Base-by-base conservation (phyloP, 2,888 invertebrate genomes). In the Pelosia muscerda region DNA sequence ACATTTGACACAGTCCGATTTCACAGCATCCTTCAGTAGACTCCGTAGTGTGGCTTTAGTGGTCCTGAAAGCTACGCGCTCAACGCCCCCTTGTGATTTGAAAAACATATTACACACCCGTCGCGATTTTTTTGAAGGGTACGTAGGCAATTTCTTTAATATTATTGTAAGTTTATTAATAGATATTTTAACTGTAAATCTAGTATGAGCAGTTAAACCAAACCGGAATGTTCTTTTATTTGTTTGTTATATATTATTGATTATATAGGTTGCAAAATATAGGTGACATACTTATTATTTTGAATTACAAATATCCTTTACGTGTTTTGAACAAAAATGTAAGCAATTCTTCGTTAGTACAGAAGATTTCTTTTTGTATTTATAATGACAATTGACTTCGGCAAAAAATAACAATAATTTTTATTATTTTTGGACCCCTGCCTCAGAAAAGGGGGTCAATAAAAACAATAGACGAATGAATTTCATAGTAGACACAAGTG, bases 1-100 rank as follows among this genome's bases (percentile, higher is more conserved):
- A 78, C 70, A 83, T 86, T 82, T 83, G 84, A 84, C 81, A 85
- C 82, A 81, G 74, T 72, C 68, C 60, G 68, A 71, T 71, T 63
- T 42, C 67, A 61, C 85, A 85, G 84, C 86, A 81, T 86, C 85
- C 77, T 79, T 75, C 75, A 79, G 78, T 38, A 55, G 63, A 55
- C 55, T 80, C 70, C 67, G n/a, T n/a, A 76, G 78, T 81, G 69
- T 74, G 69, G 72, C 74, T 62, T 65, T 74, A 68, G 77, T 82
- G 65, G 55, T 75, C 49, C 77, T 75, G 74, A 66, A 80, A 76
- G 70, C 74, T 72, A 68, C 74, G 72, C 66, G 69, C 74, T 71
- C 56, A 70, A 62, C 66, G 65, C 68, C 49, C 28, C 28, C 63
- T 63, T 38, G 69, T 65, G 70, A 62, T 26, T 64, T 63, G 55